Conservation (phyloP, 2,797 vertebrate species). For the Protosalanx chinensis region DNA sequence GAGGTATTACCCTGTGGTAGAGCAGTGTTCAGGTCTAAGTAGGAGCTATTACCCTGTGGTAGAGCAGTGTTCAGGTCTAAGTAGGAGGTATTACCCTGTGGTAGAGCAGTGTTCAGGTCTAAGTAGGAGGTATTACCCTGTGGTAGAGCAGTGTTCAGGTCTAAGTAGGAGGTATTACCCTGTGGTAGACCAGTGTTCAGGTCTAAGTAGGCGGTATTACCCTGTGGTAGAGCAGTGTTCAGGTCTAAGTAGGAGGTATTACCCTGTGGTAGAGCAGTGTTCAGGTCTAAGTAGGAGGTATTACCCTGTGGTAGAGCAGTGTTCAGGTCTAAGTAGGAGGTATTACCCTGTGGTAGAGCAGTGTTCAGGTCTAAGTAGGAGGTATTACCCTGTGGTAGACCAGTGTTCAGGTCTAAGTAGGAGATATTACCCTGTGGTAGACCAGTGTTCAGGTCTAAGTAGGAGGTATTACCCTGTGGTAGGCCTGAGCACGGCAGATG, state of each 20-base stretch:
- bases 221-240: not conserved
- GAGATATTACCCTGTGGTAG: not conserved
- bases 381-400: not conserved
- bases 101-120: conserved; percentile 23
- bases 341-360: not conserved
- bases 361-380: too few species aligned
- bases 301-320: conserved; percentile 61
- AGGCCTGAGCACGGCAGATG: conserved; percentile 69
- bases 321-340: too few species aligned
- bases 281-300: not conserved
- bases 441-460: conserved; percentile 23
- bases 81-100: not conserved
- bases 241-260: not conserved
- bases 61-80: not conserved
- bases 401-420: not conserved
- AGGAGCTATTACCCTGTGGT: not conserved
- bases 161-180: too few species aligned
- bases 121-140: conserved; percentile 54
- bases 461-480: conserved; percentile 59
- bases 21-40: too few species aligned
- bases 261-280: conserved; percentile 22
- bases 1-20: not conserved
- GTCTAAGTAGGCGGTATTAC: too few species aligned
- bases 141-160: too few species aligned
- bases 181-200: not conserved